Base-by-base conservation (phyloP, 2,888 invertebrate species). In the Laspeyria flexula region DNA sequence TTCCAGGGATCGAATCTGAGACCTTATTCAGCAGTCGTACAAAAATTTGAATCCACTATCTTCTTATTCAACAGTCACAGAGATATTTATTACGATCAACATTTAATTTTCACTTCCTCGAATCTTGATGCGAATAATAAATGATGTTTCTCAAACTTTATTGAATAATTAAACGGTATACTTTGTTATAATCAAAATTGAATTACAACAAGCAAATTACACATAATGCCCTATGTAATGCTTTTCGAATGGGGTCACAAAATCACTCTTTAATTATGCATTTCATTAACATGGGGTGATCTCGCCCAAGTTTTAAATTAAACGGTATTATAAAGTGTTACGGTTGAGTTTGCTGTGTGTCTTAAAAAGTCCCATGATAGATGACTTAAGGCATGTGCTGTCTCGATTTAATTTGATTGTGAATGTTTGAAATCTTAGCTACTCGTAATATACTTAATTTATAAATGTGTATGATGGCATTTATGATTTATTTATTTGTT, bases 191-290 rank as follows among this genome's bases (percentile, higher is more conserved):
- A 88, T 90, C 81, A 88, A 90, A 90, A 88, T 77, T 79, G 79
- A 86, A 88, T 90, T 90, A 90, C 88, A 87, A 90, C 90, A 88
- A 87, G 85, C 86, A 85, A 90, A 90, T 90, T 88, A 88, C 76
- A 77, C 75, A 78, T 86, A 84, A 87, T 88, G 65, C 81, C 73
- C 76, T 71, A 62, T 75, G 80, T 88, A 86, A 90, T 89, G 85
- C 81, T 56, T 78, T 83, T 83, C 77, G 70, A 88, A 89, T 89
- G 75, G 90, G 90, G 90, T 90, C 88, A 87, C 73, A 73, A 75
- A 83, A 84, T 83, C 75, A 64, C 76, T 85, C 58, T 79, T 91
- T 88, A 90, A 89, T 90, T 85, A 89, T 90, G 88, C 81, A 91
- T 79, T 75, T 74, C 70, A 71, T 75, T 76, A 77, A 56, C 53